Evolutionary conservation across 2,888 invertebrate genomes (phyloP), one percentile per base, ranked within the genome.

Genomic region (Trichogramma dendrolimi): DNA sequence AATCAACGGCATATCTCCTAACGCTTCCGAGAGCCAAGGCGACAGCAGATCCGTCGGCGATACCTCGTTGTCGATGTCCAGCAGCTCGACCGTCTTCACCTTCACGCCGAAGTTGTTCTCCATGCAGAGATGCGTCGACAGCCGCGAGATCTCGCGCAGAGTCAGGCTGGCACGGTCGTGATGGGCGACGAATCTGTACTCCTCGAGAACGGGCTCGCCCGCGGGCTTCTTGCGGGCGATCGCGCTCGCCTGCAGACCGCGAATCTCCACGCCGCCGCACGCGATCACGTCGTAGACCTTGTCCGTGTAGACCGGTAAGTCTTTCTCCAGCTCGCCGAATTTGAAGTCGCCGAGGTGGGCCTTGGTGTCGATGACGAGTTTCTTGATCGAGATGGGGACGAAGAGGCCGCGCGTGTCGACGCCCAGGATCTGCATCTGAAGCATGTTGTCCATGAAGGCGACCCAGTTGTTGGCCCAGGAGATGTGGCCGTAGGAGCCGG

Each of bases 1-100:
- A 4, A 90, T 82, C 10, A 89, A 74, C 0, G 91, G 90, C 46
- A 88, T 75, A 70, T 91, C 88, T 53, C 83, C 85, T 0, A 91
- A 80, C 0, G 85, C 79, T 2, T 86, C 83, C 5, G 81, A 77
- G 6, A 92, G 81, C 8, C 80, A 68, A 4, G 83, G 83, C 0
- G 87, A 79, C 0, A 87, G 67, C 1, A 80, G 63, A 39, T 78
- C 64, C 27, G 80, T 78, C 2, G 73, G 64, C 0, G 71, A 51
- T 4, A 72, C 59, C 4, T 69, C 64, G n/a, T 72, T 69, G 4
- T 61, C 63, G 4, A 70, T 71, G 11, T 74, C 72, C 70, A 76
- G 62, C 62, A 81, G n/a, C 68, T 81, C 75, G 59, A 79, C 42
- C 4, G 72, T 70, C 66, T 75, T 80, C 0, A 80, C 71, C 62